Conservation (phyloP, 2,797 vertebrate species). For the Gymnoscopelus microlampas region DNA sequence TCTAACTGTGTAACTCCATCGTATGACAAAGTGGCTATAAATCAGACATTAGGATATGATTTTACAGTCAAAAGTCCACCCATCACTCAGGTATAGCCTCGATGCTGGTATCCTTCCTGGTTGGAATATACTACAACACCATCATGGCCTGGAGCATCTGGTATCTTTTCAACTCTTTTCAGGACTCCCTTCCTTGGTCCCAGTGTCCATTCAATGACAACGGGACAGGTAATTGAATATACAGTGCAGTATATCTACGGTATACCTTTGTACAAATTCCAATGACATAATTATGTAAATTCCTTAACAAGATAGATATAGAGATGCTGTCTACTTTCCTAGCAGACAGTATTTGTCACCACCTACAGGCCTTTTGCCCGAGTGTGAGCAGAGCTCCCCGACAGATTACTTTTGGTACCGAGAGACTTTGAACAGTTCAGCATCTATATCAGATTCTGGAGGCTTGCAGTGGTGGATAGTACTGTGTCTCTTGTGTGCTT, state of each 20-base stretch:
- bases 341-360: neutral
- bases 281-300: no score
- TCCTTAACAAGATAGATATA: no score
- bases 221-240: conserved; percentile 71
- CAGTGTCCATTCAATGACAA: conserved; percentile 75
- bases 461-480: conserved; percentile 85
- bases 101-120: conserved; percentile 84
- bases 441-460: conserved; percentile 75
- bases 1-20: no score
- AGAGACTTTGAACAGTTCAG: conserved; percentile 82
- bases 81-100: conserved; percentile 84
- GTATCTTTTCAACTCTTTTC: conserved; percentile 92
- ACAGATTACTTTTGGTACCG: conserved; percentile 89
- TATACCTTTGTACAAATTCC: no score
- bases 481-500: conserved; percentile 78
- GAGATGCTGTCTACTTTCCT: no score
- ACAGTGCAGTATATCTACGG: no score
- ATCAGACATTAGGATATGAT: no score
- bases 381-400: conserved; percentile 81
- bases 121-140: conserved; percentile 87
- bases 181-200: conserved; percentile 87
- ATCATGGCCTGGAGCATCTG: conserved; percentile 89
- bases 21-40: no score
- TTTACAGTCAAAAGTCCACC: conserved; percentile 48
- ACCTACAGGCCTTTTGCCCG: conserved; percentile 69